Evolutionary conservation across 2,113 vertebrate genomes (phyloP).

Genomic region (Pseudorhombus dupliciocellatus): DNA sequence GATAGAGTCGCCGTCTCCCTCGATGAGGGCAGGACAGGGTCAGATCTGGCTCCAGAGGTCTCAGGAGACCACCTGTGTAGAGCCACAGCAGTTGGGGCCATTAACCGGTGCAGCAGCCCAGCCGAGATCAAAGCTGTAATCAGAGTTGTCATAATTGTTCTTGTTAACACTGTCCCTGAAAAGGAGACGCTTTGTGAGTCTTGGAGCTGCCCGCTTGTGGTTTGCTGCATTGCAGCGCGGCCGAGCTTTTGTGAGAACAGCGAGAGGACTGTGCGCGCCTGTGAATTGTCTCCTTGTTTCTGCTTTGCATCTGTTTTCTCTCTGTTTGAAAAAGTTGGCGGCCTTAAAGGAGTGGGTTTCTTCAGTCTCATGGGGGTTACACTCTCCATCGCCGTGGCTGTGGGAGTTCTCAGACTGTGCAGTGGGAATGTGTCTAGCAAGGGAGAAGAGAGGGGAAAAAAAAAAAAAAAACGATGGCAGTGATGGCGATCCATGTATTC

Average conservation of each 20-base stretch:
- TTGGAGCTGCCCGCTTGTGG: conserved; percentile 52
- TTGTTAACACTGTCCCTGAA: conserved; percentile 69
- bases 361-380: conserved; percentile 70
- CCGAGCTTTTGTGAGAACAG: conserved; percentile 59
- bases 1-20: conserved; percentile 69
- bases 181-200: conserved; percentile 61
- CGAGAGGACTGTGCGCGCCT: conserved; percentile 48
- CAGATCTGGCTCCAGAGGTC: conserved; percentile 71
- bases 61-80: conserved; percentile 72
- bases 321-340: conserved; percentile 73
- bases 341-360: conserved; percentile 68
- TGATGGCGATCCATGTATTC: conserved; percentile 55
- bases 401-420: conserved; percentile 74
- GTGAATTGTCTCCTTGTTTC: conserved; percentile 70
- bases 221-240: conserved; percentile 66
- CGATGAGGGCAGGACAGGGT: conserved; percentile 75
- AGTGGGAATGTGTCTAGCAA: conserved; percentile 68
- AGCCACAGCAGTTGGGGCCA: conserved; percentile 53
- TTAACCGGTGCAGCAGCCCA: conserved; percentile 65
- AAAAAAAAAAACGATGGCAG: conserved; percentile 54
- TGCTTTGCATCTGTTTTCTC: conserved; percentile 75
- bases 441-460: not conserved
- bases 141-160: conserved; percentile 73
- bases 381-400: conserved; percentile 61
- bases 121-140: conserved; percentile 73